Conservation (phyloP, 2,113 vertebrate species). For the Smithornis capensis region DNA sequence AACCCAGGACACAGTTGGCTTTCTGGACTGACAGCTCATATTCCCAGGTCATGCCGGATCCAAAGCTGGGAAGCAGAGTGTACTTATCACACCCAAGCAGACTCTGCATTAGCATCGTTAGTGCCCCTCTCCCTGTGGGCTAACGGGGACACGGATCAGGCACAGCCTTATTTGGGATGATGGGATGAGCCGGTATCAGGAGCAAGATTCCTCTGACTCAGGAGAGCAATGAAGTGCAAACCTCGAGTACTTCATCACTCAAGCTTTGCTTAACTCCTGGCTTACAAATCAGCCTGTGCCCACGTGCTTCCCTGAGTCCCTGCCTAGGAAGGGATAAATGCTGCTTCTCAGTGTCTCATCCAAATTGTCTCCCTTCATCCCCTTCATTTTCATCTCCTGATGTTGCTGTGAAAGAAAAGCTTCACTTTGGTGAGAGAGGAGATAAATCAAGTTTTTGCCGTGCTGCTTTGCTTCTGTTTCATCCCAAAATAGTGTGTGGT, state of each 20-base stretch:
- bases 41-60: neutral
- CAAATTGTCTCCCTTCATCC: neutral
- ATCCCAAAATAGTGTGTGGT: rapidly evolving
- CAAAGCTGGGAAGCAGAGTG: rapidly evolving
- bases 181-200: neutral
- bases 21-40: neutral
- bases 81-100: neutral
- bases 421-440: neutral
- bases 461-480: neutral
- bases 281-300: neutral
- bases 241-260: neutral
- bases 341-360: neutral
- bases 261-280: neutral
- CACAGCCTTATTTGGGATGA: neutral
- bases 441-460: neutral
- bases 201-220: neutral
- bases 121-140: rapidly evolving
- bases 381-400: neutral
- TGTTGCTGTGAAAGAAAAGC: neutral
- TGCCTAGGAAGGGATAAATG: neutral
- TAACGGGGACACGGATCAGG: rapidly evolving
- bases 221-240: neutral
- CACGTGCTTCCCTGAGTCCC: slow-evolving; percentile 9
- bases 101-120: rapidly evolving
- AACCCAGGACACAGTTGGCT: neutral